Conservation (phyloP, 1,140 invertebrate species). For the Brachionus sp. region DNA sequence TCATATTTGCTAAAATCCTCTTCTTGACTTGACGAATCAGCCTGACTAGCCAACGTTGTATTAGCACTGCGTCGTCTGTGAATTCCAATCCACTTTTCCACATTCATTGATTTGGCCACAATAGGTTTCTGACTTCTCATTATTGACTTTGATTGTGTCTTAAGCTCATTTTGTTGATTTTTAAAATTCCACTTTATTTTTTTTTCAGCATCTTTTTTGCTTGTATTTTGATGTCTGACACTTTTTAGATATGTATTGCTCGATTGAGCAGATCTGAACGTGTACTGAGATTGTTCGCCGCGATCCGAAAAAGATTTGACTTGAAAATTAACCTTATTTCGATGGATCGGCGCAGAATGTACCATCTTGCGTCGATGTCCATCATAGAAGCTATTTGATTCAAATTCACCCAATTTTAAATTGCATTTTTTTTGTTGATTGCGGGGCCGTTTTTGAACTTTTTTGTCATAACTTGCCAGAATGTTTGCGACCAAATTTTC, state of each 20-base stretch:
- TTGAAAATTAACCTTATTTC: not conserved
- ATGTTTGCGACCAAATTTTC: not conserved
- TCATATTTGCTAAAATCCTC: not conserved
- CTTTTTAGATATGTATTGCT: not conserved
- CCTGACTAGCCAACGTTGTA: not conserved
- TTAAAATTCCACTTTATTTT: not conserved
- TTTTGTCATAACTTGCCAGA: not conserved
- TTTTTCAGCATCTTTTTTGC: not conserved
- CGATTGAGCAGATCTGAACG: not conserved
- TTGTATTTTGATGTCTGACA: not conserved
- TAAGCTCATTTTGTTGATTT: not conserved
- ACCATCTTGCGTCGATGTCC: not conserved
- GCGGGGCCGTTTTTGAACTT: not conserved
- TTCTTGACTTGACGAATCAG: not conserved
- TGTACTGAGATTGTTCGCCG: not conserved
- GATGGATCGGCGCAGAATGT: not conserved
- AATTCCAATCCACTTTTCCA: constrained; percentile 1
- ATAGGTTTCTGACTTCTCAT: not conserved
- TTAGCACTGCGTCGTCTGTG: not conserved
- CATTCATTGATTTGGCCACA: not conserved
- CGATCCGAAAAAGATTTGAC: not conserved
- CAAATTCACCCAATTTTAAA: not conserved
- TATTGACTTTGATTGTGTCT: not conserved
- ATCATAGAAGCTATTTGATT: not conserved
- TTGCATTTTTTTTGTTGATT: not conserved